Conservation (phyloP, 2,888 invertebrate species). For the Drosophila lacicola region DNA sequence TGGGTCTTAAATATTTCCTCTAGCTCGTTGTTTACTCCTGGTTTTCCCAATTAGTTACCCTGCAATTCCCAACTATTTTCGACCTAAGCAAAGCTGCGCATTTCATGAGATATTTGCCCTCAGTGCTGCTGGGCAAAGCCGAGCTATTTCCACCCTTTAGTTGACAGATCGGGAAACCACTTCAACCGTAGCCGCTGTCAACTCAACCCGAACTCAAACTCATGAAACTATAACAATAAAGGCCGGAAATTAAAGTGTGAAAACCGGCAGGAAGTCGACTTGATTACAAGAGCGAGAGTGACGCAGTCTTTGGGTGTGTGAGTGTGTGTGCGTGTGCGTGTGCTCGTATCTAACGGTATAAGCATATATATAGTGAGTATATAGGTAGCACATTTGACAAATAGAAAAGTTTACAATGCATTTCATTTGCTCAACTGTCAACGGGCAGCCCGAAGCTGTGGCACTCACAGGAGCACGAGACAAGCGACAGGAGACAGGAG, state of each 20-base stretch:
- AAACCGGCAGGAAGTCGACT: conserved; percentile 78
- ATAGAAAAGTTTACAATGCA: conserved; percentile 76
- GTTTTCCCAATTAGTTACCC: neutral
- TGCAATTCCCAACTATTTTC: neutral
- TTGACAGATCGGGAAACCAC: conserved; percentile 69
- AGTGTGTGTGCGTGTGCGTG: conserved; percentile 5
- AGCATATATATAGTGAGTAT: conserved; percentile 24
- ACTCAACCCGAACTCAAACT: conserved; percentile 45
- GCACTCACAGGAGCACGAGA: conserved; percentile 11
- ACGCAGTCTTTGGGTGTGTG: neutral
- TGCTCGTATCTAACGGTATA: conserved; percentile 7
- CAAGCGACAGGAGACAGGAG: conserved; percentile 1
- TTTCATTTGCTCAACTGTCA: conserved; percentile 66
- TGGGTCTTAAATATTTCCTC: conserved; percentile 3
- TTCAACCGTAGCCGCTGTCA: conserved; percentile 53
- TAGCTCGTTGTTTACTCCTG: neutral
- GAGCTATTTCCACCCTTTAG: conserved; percentile 51
- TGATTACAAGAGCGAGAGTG: conserved; percentile 68
- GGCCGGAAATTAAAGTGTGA: conserved; percentile 81
- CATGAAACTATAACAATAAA: conserved; percentile 75
- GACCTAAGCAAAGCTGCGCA: conserved; percentile 28
- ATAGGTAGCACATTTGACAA: conserved; percentile 54
- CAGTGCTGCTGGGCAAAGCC: conserved; percentile 24
- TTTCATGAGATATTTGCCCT: conserved; percentile 35
- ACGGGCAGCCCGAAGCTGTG: conserved; percentile 39